Percentiles rank a stretch among this genome's conserved stretches.
phyloP scores from a whole-genome alignment of 2,888 invertebrate genomes.

The Nudaria mundana region DNA sequence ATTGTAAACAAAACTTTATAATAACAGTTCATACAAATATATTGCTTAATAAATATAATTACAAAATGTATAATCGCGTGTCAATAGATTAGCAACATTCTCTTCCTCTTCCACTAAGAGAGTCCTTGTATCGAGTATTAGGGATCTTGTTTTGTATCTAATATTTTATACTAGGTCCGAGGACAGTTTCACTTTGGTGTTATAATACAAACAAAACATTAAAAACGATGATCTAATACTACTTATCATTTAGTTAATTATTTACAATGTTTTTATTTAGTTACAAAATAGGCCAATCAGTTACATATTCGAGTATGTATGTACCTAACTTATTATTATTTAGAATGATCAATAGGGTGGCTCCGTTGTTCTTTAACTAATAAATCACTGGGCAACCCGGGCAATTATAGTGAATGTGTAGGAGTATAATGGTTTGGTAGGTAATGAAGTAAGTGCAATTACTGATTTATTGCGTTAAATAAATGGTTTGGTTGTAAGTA shows the following conservation, averaged over 20 bases:
- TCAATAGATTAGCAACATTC: background rate
- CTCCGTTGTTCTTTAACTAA: too few relatives aligned
- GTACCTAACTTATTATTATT: too few relatives aligned
- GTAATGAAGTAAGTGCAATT: too few relatives aligned
- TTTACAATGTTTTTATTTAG: slow-evolving; percentile 1
- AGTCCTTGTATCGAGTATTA: background rate
- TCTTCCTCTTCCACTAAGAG: background rate
- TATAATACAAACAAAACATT: background rate
- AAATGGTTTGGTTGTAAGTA: too few relatives aligned
- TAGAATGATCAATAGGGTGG: too few relatives aligned
- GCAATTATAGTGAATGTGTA: too few relatives aligned
- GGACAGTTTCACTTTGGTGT: background rate
- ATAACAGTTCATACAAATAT: slow-evolving; percentile 41
- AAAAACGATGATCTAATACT: background rate
- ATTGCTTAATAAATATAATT: slow-evolving; percentile 21
- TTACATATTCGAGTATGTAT: too few relatives aligned
- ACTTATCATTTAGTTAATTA: background rate
- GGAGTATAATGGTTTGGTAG: too few relatives aligned
- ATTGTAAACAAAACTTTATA: slow-evolving; percentile 42
- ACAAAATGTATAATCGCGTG: slow-evolving; percentile 11
- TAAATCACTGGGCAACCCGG: too few relatives aligned
- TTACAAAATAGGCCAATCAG: too few relatives aligned
- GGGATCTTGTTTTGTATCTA: background rate
- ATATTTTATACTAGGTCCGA: background rate
- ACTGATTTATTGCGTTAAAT: too few relatives aligned